Percentiles rank a stretch among this genome's conserved stretches.
phyloP scores from a whole-genome alignment of 2,888 invertebrate genomes.

The Acrobasis repandana region DNA sequence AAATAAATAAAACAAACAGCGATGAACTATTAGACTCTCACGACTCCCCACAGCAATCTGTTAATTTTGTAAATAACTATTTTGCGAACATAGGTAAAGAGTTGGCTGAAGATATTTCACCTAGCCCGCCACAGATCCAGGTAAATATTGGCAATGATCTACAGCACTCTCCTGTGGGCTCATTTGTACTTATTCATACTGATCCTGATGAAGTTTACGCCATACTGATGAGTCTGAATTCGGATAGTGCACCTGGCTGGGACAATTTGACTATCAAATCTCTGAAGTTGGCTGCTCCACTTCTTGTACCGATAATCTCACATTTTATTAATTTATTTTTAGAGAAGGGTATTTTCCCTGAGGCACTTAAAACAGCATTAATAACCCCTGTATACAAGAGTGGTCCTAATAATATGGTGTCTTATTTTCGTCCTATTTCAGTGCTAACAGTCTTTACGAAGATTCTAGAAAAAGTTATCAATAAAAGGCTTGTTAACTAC shows the following conservation, averaged over 20 bases:
- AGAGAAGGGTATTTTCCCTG: neutral
- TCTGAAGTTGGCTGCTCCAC: too few relatives aligned
- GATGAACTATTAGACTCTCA: too few relatives aligned
- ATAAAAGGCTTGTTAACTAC: neutral
- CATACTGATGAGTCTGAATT: neutral
- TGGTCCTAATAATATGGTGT: neutral
- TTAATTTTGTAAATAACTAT: neutral
- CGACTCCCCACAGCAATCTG: neutral
- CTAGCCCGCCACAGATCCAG: too few relatives aligned
- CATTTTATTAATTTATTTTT: neutral
- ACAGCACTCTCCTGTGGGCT: neutral
- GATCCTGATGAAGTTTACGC: neutral
- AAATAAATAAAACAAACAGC: neutral
- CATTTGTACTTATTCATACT: neutral
- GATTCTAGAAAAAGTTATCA: neutral
- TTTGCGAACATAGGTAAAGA: neutral
- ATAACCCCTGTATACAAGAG: neutral
- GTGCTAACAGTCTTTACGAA: neutral
- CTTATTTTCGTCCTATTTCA: neutral
- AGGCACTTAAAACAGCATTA: neutral
- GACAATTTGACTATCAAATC: too few relatives aligned
- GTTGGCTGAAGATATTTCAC: neutral
- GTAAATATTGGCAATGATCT: too few relatives aligned
- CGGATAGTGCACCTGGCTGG: neutral
- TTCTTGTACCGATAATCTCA: neutral